phyloP scores from a whole-genome alignment of 2,888 invertebrate species.

The Caenorhabditis sp. region DNA sequence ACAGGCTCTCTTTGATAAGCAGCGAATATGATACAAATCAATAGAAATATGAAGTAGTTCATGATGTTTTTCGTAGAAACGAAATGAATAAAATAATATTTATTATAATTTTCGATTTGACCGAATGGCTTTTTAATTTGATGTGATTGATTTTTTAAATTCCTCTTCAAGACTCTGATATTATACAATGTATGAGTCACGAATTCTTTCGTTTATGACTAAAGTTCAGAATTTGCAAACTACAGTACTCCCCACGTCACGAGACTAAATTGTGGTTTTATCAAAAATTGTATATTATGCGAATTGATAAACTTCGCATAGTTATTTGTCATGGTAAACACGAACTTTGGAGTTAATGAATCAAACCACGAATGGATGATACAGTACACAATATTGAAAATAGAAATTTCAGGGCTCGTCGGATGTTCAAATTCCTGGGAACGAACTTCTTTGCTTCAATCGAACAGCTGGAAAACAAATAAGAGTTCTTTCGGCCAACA shows the following conservation, averaged over 20 bases:
- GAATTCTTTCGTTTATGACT: too few species aligned
- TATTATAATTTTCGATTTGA: too few species aligned
- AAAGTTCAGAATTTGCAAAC: too few species aligned
- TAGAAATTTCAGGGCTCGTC: neutral
- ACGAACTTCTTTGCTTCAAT: constrained; percentile 59
- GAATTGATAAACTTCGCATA: neutral
- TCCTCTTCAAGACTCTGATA: too few species aligned
- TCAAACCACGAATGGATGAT: too few species aligned
- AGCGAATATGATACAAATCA: neutral
- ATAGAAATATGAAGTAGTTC: neutral
- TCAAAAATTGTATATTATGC: neutral
- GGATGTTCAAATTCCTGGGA: constrained; percentile 41
- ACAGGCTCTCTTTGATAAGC: neutral
- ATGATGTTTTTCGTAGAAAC: neutral
- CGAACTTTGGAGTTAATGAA: neutral
- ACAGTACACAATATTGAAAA: too few species aligned
- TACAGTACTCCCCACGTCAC: neutral
- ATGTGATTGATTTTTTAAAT: too few species aligned
- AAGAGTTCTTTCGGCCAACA: constrained; percentile 62
- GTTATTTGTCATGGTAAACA: neutral
- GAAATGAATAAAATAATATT: neutral
- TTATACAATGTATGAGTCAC: too few species aligned
- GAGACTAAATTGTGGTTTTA: too few species aligned
- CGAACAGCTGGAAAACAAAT: constrained; percentile 68
- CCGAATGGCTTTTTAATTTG: too few species aligned